Evolutionary conservation across 1,140 invertebrate species (phyloP).

Genomic region (Drosophila littoralis): DNA sequence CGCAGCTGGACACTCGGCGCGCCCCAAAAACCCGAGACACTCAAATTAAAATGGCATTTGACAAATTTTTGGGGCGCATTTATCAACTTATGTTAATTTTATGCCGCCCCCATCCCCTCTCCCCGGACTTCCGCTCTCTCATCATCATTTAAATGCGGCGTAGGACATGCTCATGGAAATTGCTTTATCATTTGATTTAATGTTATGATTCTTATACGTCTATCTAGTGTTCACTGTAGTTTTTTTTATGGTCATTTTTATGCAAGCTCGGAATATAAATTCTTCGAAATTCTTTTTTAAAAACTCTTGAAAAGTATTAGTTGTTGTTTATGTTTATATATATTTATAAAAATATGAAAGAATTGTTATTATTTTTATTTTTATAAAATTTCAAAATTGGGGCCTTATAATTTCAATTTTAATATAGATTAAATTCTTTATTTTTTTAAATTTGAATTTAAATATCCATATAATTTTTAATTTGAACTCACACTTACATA

Average conservation of each 20-base stretch:
- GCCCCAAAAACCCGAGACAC: constrained; percentile 50
- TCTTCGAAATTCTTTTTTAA: too few species aligned
- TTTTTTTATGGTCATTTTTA: neutral
- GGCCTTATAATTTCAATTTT: too few species aligned
- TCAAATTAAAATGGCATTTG: constrained; percentile 74
- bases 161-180: constrained; percentile 31
- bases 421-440: too few species aligned
- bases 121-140: neutral
- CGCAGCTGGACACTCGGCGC: constrained; percentile 29
- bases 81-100: constrained; percentile 71
- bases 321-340: too few species aligned
- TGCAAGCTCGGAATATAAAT: too few species aligned
- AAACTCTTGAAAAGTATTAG: too few species aligned
- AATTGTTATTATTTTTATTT: too few species aligned
- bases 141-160: constrained; percentile 6
- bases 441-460: neutral
- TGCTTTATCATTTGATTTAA: constrained; percentile 51
- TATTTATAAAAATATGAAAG: too few species aligned
- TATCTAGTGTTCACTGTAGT: neutral
- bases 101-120: constrained; percentile 10
- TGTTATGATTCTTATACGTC: constrained; percentile 28
- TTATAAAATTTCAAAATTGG: too few species aligned
- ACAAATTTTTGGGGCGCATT: constrained; percentile 69
- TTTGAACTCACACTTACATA: neutral
- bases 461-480: neutral